phyloP scores from a whole-genome alignment of 2,113 vertebrate species.

The Ranitomeya variabilis region DNA sequence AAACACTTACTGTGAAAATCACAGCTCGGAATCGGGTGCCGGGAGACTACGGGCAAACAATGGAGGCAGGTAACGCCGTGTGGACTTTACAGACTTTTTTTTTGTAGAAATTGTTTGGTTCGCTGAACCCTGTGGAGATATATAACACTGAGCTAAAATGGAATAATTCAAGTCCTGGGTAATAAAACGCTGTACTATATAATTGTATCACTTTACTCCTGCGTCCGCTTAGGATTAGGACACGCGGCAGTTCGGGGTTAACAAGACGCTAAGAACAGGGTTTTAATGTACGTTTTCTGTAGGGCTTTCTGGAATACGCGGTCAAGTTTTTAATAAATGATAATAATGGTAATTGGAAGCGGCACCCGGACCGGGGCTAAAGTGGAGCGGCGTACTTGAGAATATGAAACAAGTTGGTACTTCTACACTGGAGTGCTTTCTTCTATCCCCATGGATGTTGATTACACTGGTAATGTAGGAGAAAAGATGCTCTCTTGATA shows the following conservation, averaged over 20 bases:
- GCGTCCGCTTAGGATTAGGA: background rate
- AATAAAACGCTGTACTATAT: background rate
- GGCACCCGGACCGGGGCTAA: background rate
- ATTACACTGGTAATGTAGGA: background rate
- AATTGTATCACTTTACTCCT: background rate
- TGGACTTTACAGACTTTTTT: background rate
- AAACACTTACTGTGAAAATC: slow-evolving; percentile 39
- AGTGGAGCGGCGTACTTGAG: slow-evolving; percentile 6
- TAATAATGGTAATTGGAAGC: slow-evolving; percentile 12
- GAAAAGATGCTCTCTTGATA: background rate
- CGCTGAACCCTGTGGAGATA: background rate
- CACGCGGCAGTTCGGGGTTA: background rate
- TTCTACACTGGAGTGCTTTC: background rate
- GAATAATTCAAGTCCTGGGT: background rate
- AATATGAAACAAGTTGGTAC: background rate
- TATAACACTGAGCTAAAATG: background rate
- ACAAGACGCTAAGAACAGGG: background rate
- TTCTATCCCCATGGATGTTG: background rate
- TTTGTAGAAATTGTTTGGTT: background rate
- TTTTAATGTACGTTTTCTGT: background rate
- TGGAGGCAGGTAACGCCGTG: slow-evolving; percentile 12
- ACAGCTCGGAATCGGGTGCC: background rate
- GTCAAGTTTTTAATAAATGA: slow-evolving; percentile 3
- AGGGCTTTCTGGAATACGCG: background rate
- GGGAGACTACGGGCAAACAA: background rate